These are phyloP conservation scores for Berghia stephanieae DNA, from an alignment of 1,140 invertebrate genomes.

Conservation along the genomic window DNA sequence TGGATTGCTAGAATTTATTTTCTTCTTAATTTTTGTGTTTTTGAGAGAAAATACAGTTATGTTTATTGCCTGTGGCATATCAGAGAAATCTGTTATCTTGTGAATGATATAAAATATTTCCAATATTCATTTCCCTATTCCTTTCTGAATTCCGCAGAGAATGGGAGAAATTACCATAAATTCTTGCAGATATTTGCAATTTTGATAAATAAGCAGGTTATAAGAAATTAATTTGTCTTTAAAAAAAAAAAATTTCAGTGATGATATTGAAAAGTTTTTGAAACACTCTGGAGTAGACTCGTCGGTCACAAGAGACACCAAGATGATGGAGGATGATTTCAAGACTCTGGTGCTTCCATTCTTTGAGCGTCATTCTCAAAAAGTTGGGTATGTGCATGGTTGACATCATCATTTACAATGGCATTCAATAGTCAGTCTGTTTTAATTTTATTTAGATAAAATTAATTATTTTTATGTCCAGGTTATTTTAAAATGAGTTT, in stretches of 20 bases:
- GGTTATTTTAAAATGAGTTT: too few relatives aligned
- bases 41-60: too few relatives aligned
- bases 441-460: neutral
- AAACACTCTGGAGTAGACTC: conserved; percentile 55
- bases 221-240: neutral
- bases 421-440: neutral
- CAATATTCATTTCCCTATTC: neutral
- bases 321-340: conserved; percentile 59
- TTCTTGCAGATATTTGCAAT: neutral
- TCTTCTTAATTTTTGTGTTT: too few relatives aligned
- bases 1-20: too few relatives aligned
- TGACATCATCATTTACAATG: neutral
- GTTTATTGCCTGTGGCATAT: too few relatives aligned
- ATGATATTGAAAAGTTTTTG: conserved; percentile 49
- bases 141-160: too few relatives aligned
- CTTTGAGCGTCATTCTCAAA: conserved; percentile 48
- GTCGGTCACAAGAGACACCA: conserved; percentile 55
- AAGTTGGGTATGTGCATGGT: neutral
- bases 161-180: too few relatives aligned
- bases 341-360: conserved; percentile 59
- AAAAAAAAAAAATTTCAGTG: conserved; percentile 47
- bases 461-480: too few relatives aligned
- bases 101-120: neutral
- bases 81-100: neutral
- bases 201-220: neutral